These are phyloP conservation scores for Dasypus novemcinctus DNA, from an alignment of 2,113 vertebrate genomes.

Conservation along the genomic window DNA sequence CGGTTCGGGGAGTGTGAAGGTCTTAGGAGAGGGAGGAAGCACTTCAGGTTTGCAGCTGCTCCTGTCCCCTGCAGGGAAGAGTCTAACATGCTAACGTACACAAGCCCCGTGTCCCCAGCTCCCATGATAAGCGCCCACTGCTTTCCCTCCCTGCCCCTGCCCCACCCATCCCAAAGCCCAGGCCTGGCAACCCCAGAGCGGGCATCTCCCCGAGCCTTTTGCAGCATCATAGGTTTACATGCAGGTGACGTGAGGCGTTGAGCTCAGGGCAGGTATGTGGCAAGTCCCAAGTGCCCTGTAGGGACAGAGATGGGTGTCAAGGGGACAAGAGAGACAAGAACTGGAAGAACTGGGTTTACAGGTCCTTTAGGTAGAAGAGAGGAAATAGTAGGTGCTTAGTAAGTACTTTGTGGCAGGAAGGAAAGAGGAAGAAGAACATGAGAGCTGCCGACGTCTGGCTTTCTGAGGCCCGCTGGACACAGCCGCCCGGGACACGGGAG, in stretches of 20 bases:
- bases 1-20: background rate
- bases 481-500: too few species aligned
- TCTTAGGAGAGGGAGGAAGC: background rate
- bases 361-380: background rate
- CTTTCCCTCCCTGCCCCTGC: background rate
- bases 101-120: too few species aligned
- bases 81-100: background rate
- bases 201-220: background rate
- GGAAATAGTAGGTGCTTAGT: background rate
- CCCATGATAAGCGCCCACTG: background rate
- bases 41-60: too few species aligned
- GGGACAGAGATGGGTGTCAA: background rate
- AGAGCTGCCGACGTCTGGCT: background rate
- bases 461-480: background rate
- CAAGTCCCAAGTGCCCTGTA: background rate
- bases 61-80: background rate
- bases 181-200: background rate
- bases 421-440: background rate
- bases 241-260: background rate
- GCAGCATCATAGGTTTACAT: background rate
- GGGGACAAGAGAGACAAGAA: background rate
- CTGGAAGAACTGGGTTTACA: background rate
- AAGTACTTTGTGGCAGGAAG: background rate
- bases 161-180: background rate
- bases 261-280: background rate